A percentile compares a stretch with the other conserved stretches of the same genome.
phyloP scores from a whole-genome alignment of 2,888 invertebrate genomes.

The Xanthorhoe spadicearia region DNA sequence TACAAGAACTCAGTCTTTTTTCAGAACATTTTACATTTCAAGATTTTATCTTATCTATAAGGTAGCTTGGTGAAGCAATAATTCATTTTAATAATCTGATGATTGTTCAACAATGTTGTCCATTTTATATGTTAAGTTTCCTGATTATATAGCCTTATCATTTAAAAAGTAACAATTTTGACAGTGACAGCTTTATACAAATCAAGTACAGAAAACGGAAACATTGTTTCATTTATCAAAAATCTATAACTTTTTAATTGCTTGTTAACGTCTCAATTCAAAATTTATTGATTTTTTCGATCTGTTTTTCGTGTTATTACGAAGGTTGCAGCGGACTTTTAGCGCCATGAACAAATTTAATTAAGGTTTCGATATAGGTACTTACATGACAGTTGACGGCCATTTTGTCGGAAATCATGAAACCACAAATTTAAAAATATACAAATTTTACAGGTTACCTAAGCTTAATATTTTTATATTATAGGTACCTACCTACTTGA shows the following conservation, averaged over 20 bases:
- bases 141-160: not conserved
- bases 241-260: slow-evolving; percentile 21
- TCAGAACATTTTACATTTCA: too few species aligned
- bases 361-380: slow-evolving; percentile 23
- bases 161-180: not conserved
- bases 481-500: too few species aligned
- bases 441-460: too few species aligned
- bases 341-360: slow-evolving; percentile 25
- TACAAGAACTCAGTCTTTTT: too few species aligned
- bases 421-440: slow-evolving; percentile 19
- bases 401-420: slow-evolving; percentile 31
- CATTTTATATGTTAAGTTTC: not conserved
- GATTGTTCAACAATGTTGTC: not conserved
- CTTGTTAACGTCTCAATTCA: slow-evolving; percentile 23
- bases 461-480: too few species aligned
- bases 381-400: slow-evolving; percentile 32
- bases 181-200: slow-evolving; percentile 11
- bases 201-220: slow-evolving; percentile 13
- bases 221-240: slow-evolving; percentile 7
- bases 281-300: slow-evolving; percentile 22
- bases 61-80: not conserved
- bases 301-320: slow-evolving; percentile 2
- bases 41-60: too few species aligned
- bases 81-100: not conserved
- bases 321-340: slow-evolving; percentile 28